Base-by-base conservation (phyloP, 1,140 invertebrate species). In the Drosophila funebris region DNA sequence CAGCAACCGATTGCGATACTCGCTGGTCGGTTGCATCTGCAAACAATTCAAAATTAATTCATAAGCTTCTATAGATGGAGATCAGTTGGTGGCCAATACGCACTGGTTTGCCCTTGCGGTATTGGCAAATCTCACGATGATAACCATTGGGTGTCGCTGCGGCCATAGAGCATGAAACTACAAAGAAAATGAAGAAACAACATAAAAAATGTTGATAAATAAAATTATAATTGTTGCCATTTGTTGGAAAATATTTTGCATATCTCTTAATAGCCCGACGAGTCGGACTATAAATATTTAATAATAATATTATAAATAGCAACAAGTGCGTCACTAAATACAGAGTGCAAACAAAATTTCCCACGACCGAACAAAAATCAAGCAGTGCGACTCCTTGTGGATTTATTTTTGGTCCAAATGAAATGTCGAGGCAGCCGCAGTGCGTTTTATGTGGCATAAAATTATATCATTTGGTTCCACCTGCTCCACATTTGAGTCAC, bases 1-100 rank as follows among this genome's bases (percentile, higher is more conserved):
- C 37, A 93, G 91, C 24, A 96, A 87, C 46, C 92, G 91, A 18
- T 87, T 66, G 36, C 92, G 92, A 9, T 92, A 92, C 39, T 93
- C 91, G 41, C 67, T 90, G 1, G 74, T 74, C 0, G 76, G 73
- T 37, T 90, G 85, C 70, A 90, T 73, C 90, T 91, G 48, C 9
- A 73, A 50, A 57, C n/a, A 36, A 8, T 2, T 31, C 37, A 7
- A 22, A 27, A 22, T n/a, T 5, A 33, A 31, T 4, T 22, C 14
- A 4, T 46, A 36, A 13, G 18, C n/a, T n/a, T 14, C 9, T 13
- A 41, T 16, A 14, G n/a, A 3, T 4, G 4, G 4, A 41, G 2
- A 16, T 14, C 16, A 0, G 24, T 0, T 8, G 18, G 27, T 6
- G 27, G 14, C n/a, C 1, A 6, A 3, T 22, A 77, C 84, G 52